These are phyloP conservation scores for Agrochola macilenta DNA, from an alignment of 2,888 invertebrate species.

Conservation along the genomic window DNA sequence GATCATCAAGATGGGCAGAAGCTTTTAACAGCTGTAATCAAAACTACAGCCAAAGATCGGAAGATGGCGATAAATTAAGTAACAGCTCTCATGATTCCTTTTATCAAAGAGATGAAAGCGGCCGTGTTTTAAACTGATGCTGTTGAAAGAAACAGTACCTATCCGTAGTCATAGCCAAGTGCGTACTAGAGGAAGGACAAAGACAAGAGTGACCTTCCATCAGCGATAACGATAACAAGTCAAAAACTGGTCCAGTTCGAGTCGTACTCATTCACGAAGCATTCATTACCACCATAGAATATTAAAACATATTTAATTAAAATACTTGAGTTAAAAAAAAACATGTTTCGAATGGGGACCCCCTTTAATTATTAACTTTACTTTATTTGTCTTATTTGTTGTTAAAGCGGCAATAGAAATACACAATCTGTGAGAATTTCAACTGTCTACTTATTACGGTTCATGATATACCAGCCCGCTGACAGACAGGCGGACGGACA, in stretches of 20 bases:
- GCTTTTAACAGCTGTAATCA: background rate
- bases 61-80: background rate
- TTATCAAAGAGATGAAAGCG: background rate
- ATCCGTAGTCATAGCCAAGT: background rate
- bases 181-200: background rate
- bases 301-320: no score
- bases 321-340: no score
- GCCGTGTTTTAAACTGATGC: background rate
- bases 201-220: background rate
- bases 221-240: background rate
- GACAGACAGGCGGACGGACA: no score
- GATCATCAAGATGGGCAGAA: background rate
- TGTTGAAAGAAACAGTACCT: background rate
- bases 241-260: background rate
- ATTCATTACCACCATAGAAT: no score
- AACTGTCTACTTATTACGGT: no score
- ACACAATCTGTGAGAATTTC: no score
- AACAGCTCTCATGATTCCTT: background rate
- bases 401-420: no score
- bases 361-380: no score
- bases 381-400: no score
- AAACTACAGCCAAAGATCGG: background rate
- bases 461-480: no score
- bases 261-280: no score
- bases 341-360: no score